Evolutionary conservation across 2,113 vertebrate genomes (phyloP).

Genomic region (Bambusicola thoracicus): DNA sequence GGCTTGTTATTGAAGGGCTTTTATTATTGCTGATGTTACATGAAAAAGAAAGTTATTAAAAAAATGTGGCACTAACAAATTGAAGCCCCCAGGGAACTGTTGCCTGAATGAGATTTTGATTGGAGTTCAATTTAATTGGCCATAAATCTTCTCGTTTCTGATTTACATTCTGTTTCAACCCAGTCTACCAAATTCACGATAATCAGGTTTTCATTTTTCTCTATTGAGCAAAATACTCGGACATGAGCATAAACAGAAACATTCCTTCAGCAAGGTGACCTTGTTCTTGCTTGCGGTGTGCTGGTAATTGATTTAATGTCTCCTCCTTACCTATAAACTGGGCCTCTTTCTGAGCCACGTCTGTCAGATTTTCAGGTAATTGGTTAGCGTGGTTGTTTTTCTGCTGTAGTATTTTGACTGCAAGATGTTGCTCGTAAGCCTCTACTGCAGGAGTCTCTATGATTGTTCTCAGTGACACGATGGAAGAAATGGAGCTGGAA

Average conservation of each 20-base stretch:
- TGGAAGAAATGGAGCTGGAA: not conserved
- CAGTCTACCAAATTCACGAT: conserved; percentile 61
- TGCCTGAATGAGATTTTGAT: conserved; percentile 71
- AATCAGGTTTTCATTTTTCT: conserved; percentile 65
- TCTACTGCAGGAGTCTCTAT: not conserved
- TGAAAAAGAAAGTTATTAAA: conserved; percentile 68
- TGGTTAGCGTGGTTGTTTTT: not conserved
- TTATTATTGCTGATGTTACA: conserved; percentile 62
- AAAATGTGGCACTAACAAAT: conserved; percentile 68
- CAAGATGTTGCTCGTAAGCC: not conserved
- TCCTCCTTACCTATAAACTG: conserved; percentile 13
- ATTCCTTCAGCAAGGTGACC: conserved; percentile 71
- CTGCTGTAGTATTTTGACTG: not conserved
- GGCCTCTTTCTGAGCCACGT: conserved; percentile 22
- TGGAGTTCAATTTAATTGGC: conserved; percentile 74
- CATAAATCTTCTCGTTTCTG: conserved; percentile 59
- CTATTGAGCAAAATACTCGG: conserved; percentile 37
- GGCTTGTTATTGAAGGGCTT: conserved; percentile 47
- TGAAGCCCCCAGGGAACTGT: conserved; percentile 63
- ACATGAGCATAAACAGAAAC: conserved; percentile 56
- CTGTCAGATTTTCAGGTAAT: not conserved
- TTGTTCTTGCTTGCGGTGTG: conserved; percentile 1
- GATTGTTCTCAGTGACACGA: not conserved
- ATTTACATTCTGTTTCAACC: conserved; percentile 61
- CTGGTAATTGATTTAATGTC: conserved; percentile 66